Percentiles rank a stretch among this genome's conserved stretches.
Evolutionary conservation across 2,797 vertebrate genomes (phyloP).

Genomic region (Sardinella longiceps): DNA sequence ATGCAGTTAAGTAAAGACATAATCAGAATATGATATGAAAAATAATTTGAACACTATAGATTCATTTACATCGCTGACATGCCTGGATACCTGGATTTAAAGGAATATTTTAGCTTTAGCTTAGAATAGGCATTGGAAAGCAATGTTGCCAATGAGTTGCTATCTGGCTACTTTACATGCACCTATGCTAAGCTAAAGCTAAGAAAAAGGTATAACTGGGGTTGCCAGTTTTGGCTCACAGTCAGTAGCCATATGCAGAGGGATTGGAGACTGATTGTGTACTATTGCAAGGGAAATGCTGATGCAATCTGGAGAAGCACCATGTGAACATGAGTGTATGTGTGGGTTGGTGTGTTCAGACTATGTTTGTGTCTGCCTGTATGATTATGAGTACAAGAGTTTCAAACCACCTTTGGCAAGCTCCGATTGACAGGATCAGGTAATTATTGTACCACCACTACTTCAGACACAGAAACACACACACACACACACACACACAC

Average conservation of each 20-base stretch:
- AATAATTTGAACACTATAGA: no score
- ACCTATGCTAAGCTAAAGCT: no score
- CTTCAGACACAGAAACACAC: not conserved
- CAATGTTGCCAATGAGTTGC: no score
- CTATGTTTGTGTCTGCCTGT: not conserved
- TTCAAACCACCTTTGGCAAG: constrained; percentile 1
- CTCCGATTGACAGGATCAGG: not conserved
- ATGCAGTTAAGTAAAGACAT: not conserved
- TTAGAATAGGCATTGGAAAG: no score
- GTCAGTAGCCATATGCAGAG: no score
- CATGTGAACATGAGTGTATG: not conserved
- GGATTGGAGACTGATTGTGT: not conserved
- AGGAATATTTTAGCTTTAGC: no score
- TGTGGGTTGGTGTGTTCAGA: not conserved
- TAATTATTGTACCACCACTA: not conserved
- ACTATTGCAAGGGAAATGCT: not conserved
- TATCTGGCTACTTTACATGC: no score
- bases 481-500: not conserved
- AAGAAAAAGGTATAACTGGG: no score
- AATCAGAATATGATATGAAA: not conserved
- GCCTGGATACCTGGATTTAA: no score
- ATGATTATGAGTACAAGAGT: not conserved
- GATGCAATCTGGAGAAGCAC: not conserved
- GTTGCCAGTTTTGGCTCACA: no score
- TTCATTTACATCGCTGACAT: no score